These are phyloP conservation scores for Agelas oroides DNA, from an alignment of 37 sponge, comb jelly and placozoan genomes.

Conservation along the genomic window DNA sequence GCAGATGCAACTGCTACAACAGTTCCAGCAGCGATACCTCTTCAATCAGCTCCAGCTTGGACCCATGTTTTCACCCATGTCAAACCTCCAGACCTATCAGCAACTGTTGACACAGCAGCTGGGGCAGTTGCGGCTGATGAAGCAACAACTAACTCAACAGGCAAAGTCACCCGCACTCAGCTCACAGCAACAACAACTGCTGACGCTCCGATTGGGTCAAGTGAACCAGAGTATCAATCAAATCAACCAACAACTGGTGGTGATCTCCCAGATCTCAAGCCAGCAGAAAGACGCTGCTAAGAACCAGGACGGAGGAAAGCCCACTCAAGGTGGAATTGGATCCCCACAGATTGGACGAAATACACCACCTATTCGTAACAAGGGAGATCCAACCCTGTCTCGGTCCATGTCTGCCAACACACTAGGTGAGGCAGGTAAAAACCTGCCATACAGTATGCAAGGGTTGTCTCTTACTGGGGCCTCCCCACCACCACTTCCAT, in stretches of 20 bases:
- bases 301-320: slow-evolving; percentile 2
- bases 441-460: slow-evolving; percentile 22
- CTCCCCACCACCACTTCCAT: neutral
- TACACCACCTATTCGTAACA: neutral
- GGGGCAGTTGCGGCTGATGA: slow-evolving; percentile 26
- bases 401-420: neutral
- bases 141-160: slow-evolving; percentile 53
- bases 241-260: slow-evolving; percentile 49
- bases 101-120: slow-evolving; percentile 46
- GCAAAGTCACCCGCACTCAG: neutral
- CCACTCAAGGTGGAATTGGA: slow-evolving; percentile 1
- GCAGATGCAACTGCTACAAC: neutral
- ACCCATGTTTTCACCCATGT: neutral
- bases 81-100: slow-evolving; percentile 31
- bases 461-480: slow-evolving; percentile 4
- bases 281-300: neutral
- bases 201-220: slow-evolving; percentile 6
- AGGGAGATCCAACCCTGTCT: neutral
- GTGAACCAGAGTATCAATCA: slow-evolving; percentile 32
- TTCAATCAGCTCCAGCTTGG: slow-evolving; percentile 10
- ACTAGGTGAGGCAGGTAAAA: neutral
- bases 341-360: slow-evolving; percentile 2
- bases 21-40: slow-evolving; percentile 44
- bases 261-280: slow-evolving; percentile 34
- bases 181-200: slow-evolving; percentile 23